These are phyloP conservation scores for Papilio polyxenes DNA, from an alignment of 1,140 invertebrate species.

Conservation along the genomic window DNA sequence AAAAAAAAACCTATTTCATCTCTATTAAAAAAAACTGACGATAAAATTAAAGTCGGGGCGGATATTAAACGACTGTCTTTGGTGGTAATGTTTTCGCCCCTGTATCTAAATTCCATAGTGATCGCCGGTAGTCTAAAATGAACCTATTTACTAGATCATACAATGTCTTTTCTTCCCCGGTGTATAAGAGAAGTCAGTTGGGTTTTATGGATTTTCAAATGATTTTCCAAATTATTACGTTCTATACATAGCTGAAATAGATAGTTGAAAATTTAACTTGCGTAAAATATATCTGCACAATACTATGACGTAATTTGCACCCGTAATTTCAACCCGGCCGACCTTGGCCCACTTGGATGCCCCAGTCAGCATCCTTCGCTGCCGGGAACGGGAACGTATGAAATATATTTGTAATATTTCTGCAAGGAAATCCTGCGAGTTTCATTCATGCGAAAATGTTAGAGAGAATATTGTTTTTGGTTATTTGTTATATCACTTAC, in stretches of 20 bases:
- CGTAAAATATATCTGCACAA: background rate
- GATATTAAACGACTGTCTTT: no score
- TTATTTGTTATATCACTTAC: background rate
- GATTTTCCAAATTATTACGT: background rate
- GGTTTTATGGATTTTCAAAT: background rate
- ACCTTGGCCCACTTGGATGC: slow-evolving; percentile 29
- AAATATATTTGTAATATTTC: slow-evolving; percentile 17
- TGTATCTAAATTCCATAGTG: no score
- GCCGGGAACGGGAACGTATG: background rate
- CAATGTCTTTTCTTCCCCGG: no score
- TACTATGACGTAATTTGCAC: slow-evolving; percentile 1
- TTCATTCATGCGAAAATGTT: slow-evolving; percentile 8
- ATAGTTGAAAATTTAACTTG: background rate
- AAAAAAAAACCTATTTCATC: no score
- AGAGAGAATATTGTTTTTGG: background rate
- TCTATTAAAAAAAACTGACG: no score
- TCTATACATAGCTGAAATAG: background rate
- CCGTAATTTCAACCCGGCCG: background rate
- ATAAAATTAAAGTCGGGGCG: no score
- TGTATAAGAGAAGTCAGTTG: background rate
- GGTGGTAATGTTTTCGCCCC: no score
- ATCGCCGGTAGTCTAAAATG: no score
- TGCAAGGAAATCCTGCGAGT: background rate
- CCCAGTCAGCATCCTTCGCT: slow-evolving; percentile 21
- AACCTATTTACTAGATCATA: no score